Evolutionary conservation across 2,113 vertebrate genomes (phyloP), one percentile per base, ranked within the genome.

Genomic region (Aleadryas rufinucha): DNA sequence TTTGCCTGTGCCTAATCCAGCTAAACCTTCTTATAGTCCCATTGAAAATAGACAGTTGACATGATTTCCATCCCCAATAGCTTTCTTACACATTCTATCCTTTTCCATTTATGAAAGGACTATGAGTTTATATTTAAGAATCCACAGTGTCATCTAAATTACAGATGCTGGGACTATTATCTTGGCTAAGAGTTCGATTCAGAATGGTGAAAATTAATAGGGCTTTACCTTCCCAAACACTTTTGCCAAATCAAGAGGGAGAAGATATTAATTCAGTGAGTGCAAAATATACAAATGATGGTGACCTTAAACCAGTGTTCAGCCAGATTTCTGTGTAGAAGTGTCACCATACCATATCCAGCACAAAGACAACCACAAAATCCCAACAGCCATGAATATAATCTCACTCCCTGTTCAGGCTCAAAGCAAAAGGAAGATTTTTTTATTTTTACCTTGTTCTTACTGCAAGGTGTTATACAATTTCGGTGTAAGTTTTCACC

Each of bases 1-100:
- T 92, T 83, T 89, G 76, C 76, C 45, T 53, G 39, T 64, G 65
- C 66, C 23, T 95, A 95, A 94, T 93, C 93, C 94, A 87, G 87
- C 57, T 95, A 94, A 96, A 93, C 81, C 66, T 57, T 87, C 89
- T 96, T 89, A 79, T 50, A 90, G 37, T 85, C 75, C 33, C 59
- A 85, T 75, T 93, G 30, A 49, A 53, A 95, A 91, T 3, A 89
- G 65, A 77, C 45, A 28, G 47, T 87, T 89, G 61, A 89, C 37
- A 61, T 37, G 44, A 89, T 57, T 95, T 91, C 42, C 54, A 89
- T 72, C 61, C 63, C 54, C 74, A 87, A 79, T 50, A 79, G 57
- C 57, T 65, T 89, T 87, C 41, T 83, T 85, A 82, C 44, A 45
- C 49, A 22, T 56, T 89, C 49, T 72, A 87, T 52, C 16, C 27